Evolutionary conservation across 2,797 vertebrate species (phyloP).

Genomic region (Sebastes jordani): DNA sequence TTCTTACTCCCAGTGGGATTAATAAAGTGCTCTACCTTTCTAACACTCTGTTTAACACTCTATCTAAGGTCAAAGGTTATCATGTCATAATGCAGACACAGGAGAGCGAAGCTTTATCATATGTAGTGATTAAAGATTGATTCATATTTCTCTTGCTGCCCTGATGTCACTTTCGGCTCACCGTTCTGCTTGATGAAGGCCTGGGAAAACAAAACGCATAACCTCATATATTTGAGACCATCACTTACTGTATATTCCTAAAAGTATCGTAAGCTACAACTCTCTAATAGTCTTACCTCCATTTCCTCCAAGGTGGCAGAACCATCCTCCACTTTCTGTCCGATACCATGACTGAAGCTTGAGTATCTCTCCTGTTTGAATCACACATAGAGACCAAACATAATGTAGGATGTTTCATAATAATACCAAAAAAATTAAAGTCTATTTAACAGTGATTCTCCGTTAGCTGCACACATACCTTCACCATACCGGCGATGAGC

Average conservation of each 20-base stretch:
- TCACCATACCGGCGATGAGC: conserved; percentile 65
- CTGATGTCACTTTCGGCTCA: conserved; percentile 73
- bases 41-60: neutral
- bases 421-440: neutral
- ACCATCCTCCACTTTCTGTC: conserved; percentile 70
- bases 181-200: conserved; percentile 70
- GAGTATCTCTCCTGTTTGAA: conserved; percentile 71
- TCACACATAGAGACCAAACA: conserved; percentile 6
- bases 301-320: conserved; percentile 74
- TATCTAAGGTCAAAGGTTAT: neutral
- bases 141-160: conserved; percentile 79
- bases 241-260: neutral
- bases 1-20: neutral
- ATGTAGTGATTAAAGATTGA: conserved; percentile 77
- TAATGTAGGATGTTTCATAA: neutral
- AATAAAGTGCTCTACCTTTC: neutral
- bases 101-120: conserved; percentile 25
- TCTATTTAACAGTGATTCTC: neutral
- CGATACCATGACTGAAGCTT: conserved; percentile 70
- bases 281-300: conserved; percentile 55
- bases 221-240: neutral
- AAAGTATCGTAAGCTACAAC: neutral
- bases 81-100: neutral
- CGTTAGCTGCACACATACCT: conserved; percentile 45
- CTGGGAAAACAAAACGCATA: conserved; percentile 53